Percentiles rank a stretch among this genome's conserved stretches.
Conservation (phyloP, 2,797 vertebrate species). For the Typhlichthys subterraneus region DNA sequence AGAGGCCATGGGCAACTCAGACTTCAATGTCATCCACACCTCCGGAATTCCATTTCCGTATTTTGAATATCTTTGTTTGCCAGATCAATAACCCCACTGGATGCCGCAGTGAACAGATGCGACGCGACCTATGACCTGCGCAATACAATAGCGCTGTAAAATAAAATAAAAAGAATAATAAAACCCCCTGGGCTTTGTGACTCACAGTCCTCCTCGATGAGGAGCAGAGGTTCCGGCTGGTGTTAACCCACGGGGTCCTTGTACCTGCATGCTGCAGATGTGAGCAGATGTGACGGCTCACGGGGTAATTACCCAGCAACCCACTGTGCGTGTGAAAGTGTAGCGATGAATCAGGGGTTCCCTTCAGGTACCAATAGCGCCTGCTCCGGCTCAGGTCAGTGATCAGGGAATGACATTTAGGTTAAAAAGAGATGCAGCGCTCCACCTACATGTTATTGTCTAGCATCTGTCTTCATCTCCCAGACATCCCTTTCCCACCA, state of each 20-base stretch:
- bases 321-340: constrained; percentile 55
- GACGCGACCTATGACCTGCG: constrained; percentile 48
- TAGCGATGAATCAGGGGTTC: constrained; percentile 60
- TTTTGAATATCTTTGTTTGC: constrained; percentile 38
- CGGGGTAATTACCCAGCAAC: constrained; percentile 71
- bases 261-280: constrained; percentile 62
- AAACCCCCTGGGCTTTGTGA: constrained; percentile 27
- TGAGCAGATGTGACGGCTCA: constrained; percentile 61
- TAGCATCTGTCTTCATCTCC: constrained; percentile 73
- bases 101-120: constrained; percentile 32
- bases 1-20: too few species aligned
- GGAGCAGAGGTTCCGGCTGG: constrained; percentile 32
- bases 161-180: background rate
- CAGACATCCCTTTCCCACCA: constrained; percentile 65
- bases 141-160: constrained; percentile 29
- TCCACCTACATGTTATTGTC: constrained; percentile 73
- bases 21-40: too few species aligned
- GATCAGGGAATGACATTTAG: constrained; percentile 75
- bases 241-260: constrained; percentile 44
- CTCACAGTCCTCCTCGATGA: constrained; percentile 29
- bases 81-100: constrained; percentile 44
- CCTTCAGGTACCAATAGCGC: constrained; percentile 60
- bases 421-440: constrained; percentile 64
- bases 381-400: constrained; percentile 56
- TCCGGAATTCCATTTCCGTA: constrained; percentile 29